These are phyloP conservation scores for Apodemus sylvaticus DNA, from an alignment of 2,113 vertebrate genomes.

Conservation along the genomic window DNA sequence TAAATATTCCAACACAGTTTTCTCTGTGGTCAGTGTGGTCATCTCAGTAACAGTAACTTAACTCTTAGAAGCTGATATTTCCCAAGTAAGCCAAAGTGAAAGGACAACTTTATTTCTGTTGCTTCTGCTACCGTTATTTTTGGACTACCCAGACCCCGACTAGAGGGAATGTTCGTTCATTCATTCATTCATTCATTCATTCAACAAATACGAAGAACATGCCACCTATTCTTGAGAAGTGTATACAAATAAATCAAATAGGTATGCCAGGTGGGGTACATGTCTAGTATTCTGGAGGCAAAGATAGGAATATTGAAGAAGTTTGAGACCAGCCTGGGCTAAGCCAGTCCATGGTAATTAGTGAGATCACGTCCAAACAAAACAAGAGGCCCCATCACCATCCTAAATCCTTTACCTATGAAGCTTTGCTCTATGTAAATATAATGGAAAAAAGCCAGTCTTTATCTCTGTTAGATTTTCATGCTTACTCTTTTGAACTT, in stretches of 20 bases:
- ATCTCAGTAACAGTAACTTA: background rate
- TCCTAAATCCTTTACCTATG: background rate
- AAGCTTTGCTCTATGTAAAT: background rate
- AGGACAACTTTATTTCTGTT: background rate
- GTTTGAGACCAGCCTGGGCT: background rate
- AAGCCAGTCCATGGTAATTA: background rate
- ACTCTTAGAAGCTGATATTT: background rate
- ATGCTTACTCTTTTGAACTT: slow-evolving; percentile 26
- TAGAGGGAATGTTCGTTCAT: background rate
- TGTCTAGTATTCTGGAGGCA: background rate
- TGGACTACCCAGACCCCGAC: background rate
- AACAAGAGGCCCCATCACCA: background rate
- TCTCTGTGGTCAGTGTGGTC: background rate
- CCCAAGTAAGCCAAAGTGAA: background rate
- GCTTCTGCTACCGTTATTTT: background rate
- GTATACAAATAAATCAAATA: background rate
- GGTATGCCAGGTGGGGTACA: background rate
- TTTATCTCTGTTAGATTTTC: slow-evolving; percentile 1
- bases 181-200: background rate
- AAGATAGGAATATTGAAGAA: background rate
- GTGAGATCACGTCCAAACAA: background rate
- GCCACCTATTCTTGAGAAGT: background rate
- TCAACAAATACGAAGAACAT: background rate
- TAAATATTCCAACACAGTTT: background rate
- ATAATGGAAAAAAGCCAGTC: background rate